Conservation (phyloP, 1,140 invertebrate genomes). For the Meloidogyne exigua region DNA sequence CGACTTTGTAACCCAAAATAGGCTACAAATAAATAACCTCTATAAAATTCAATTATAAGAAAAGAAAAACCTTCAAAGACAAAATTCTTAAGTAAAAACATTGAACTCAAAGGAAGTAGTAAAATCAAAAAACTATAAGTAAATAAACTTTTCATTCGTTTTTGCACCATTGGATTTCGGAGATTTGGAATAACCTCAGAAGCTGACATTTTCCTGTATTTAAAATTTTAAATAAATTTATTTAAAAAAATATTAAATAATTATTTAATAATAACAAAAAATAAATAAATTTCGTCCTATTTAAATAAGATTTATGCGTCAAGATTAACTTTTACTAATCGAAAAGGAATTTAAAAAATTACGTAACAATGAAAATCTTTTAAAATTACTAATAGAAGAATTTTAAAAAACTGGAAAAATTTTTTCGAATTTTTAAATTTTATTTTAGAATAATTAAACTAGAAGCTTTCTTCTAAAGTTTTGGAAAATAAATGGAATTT, state of each 20-base stretch:
- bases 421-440: not conserved
- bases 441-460: not conserved
- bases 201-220: not conserved
- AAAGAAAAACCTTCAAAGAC: slow-evolving; percentile 39
- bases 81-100: slow-evolving; percentile 46
- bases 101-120: slow-evolving; percentile 40
- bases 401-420: not conserved
- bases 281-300: too few relatives aligned
- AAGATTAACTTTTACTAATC: not conserved
- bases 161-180: slow-evolving; percentile 35
- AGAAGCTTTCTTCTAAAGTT: not conserved
- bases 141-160: slow-evolving; percentile 35
- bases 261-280: not conserved
- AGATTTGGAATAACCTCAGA: slow-evolving; percentile 39
- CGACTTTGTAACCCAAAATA: slow-evolving; percentile 38
- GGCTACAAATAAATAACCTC: slow-evolving; percentile 24
- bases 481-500: not conserved
- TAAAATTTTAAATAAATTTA: not conserved
- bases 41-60: not conserved
- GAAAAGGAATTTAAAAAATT: not conserved
- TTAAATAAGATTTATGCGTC: too few relatives aligned
- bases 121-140: slow-evolving; percentile 47
- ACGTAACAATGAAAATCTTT: not conserved
- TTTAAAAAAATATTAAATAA: slow-evolving; percentile 9
- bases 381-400: not conserved